Conservation (phyloP, 53 echinoderm and acorn worm species). For the Glandiceps talaboti region DNA sequence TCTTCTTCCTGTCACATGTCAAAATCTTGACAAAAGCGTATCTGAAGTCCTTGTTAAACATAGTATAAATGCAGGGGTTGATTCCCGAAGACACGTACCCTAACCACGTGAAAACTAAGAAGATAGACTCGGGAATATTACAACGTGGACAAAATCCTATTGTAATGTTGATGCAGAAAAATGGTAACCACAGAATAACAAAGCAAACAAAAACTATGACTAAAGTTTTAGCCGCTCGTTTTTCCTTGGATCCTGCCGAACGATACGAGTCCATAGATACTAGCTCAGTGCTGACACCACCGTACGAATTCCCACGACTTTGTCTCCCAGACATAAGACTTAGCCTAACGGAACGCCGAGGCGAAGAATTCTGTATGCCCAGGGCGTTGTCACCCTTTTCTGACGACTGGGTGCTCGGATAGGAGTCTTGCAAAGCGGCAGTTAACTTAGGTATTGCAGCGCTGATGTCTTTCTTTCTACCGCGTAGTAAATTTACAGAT, state of each 20-base stretch:
- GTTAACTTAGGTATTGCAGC: neutral
- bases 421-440: neutral
- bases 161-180: slow-evolving; percentile 84
- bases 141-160: slow-evolving; percentile 73
- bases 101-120: slow-evolving; percentile 87
- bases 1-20: neutral
- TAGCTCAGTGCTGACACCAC: slow-evolving; percentile 65
- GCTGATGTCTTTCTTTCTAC: slow-evolving; percentile 37
- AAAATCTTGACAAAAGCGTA: slow-evolving; percentile 69
- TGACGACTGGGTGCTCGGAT: neutral
- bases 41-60: slow-evolving; percentile 87
- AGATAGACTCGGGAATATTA: slow-evolving; percentile 64
- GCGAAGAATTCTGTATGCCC: slow-evolving; percentile 2
- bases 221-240: slow-evolving; percentile 86
- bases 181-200: slow-evolving; percentile 90
- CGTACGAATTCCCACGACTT: slow-evolving; percentile 36
- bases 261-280: slow-evolving; percentile 15
- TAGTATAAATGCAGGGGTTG: slow-evolving; percentile 95
- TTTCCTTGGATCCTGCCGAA: slow-evolving; percentile 44
- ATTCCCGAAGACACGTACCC: slow-evolving; percentile 93
- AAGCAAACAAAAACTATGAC: slow-evolving; percentile 95
- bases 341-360: slow-evolving; percentile 2
- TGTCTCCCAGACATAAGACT: slow-evolving; percentile 13
- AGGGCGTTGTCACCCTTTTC: slow-evolving; percentile 18
- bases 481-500: slow-evolving; percentile 80